Conservation (phyloP, 2,797 vertebrate species). For the Lophius americanus region DNA sequence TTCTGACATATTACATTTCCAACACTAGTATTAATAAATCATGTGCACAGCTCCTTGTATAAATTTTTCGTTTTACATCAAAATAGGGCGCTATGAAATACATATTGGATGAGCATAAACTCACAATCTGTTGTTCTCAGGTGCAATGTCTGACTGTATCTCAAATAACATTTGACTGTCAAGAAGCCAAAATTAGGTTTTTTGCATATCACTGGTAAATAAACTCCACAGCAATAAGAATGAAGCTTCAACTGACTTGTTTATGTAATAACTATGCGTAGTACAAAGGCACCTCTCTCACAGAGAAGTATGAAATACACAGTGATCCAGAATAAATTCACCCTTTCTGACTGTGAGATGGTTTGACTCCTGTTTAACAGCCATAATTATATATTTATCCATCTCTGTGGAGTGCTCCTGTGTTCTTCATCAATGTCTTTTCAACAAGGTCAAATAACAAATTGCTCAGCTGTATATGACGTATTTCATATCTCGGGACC, state of each 20-base stretch:
- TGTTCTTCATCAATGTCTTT: too few species aligned
- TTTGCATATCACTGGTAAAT: background rate
- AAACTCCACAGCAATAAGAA: background rate
- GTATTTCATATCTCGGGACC: background rate
- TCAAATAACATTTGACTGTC: background rate
- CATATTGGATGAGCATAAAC: slow-evolving; percentile 2
- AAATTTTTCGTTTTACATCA: background rate
- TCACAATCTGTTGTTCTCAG: background rate
- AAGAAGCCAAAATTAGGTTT: background rate
- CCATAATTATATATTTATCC: too few species aligned
- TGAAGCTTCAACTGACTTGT: background rate
- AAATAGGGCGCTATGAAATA: background rate
- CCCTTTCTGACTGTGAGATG: too few species aligned
- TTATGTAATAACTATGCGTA: background rate
- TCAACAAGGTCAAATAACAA: background rate
- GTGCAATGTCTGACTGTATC: background rate
- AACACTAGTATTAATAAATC: background rate
- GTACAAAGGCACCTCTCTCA: background rate
- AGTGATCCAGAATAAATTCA: too few species aligned
- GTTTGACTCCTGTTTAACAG: too few species aligned
- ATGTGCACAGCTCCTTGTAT: background rate
- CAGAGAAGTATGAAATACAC: background rate
- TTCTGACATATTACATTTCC: background rate
- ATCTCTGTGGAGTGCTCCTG: too few species aligned
- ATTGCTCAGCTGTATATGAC: background rate